phyloP scores from a whole-genome alignment of 1,140 invertebrate genomes.

The Hermetia illucens region DNA sequence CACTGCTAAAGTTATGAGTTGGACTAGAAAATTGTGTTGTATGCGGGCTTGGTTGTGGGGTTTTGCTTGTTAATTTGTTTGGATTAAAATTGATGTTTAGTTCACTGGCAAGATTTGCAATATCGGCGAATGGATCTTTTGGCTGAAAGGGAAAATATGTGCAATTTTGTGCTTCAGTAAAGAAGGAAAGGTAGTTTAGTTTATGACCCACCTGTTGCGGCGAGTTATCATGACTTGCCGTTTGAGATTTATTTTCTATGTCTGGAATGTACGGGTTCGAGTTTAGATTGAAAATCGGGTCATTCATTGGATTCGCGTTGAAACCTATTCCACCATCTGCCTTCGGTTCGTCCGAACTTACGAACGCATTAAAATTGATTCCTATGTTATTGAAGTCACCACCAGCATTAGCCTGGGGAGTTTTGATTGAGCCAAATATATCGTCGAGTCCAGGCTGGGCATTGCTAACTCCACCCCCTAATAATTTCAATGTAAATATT shows the following conservation, averaged over 20 bases:
- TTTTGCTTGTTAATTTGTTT: conserved; percentile 14
- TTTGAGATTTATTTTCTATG: conserved; percentile 23
- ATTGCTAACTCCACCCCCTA: conserved; percentile 10
- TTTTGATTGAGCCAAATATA: conserved; percentile 18
- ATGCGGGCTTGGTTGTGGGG: conserved; percentile 21
- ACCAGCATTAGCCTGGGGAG: conserved; percentile 1
- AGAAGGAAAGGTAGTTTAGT: background rate
- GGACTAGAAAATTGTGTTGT: conserved; percentile 33
- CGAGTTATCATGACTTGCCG: conserved; percentile 21
- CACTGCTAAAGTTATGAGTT: conserved; percentile 17
- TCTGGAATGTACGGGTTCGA: no score
- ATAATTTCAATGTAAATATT: conserved; percentile 1
- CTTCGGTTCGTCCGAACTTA: conserved; percentile 1
- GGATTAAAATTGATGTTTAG: conserved; percentile 26
- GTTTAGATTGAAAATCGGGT: no score
- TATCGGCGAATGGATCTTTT: conserved; percentile 39
- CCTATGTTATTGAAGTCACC: conserved; percentile 6
- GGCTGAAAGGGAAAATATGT: conserved; percentile 8
- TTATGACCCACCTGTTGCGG: conserved; percentile 11
- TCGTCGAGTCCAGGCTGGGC: conserved; percentile 22
- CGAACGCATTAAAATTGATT: conserved; percentile 10
- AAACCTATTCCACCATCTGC: conserved; percentile 1
- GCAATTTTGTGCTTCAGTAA: no score
- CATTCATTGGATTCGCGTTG: no score
- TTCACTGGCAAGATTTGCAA: conserved; percentile 32